Conservation (phyloP, 2,888 invertebrate genomes). For the Cosmia trapezina region DNA sequence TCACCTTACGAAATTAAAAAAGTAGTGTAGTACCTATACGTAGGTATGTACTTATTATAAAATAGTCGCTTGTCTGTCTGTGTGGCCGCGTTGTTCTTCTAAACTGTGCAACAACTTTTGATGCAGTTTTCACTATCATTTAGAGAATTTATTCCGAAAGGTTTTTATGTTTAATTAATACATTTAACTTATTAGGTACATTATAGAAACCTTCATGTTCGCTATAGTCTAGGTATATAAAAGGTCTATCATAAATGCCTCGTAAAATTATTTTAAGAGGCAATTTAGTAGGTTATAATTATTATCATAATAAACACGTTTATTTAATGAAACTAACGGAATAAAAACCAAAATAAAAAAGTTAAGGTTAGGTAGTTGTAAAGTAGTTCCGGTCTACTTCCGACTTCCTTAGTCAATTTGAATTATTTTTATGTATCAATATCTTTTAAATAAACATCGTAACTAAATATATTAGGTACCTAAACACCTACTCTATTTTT, state of each 20-base stretch:
- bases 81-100: no score
- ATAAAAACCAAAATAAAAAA: background rate
- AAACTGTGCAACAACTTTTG: no score
- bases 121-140: no score
- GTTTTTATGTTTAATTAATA: no score
- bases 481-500: constrained; percentile 5
- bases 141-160: no score
- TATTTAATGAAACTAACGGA: background rate
- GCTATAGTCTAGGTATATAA: background rate
- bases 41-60: no score
- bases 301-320: background rate
- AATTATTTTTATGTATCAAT: background rate
- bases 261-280: background rate
- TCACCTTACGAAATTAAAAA: background rate
- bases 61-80: no score
- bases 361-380: background rate
- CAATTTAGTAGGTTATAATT: background rate
- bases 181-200: no score
- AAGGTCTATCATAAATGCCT: background rate
- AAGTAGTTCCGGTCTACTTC: background rate
- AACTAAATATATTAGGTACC: background rate
- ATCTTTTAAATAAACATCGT: background rate
- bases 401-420: background rate
- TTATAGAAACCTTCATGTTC: no score
- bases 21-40: background rate